Evolutionary conservation across 2,797 vertebrate species (phyloP), one percentile per base, ranked within the genome.

Genomic region (Balearica regulorum): DNA sequence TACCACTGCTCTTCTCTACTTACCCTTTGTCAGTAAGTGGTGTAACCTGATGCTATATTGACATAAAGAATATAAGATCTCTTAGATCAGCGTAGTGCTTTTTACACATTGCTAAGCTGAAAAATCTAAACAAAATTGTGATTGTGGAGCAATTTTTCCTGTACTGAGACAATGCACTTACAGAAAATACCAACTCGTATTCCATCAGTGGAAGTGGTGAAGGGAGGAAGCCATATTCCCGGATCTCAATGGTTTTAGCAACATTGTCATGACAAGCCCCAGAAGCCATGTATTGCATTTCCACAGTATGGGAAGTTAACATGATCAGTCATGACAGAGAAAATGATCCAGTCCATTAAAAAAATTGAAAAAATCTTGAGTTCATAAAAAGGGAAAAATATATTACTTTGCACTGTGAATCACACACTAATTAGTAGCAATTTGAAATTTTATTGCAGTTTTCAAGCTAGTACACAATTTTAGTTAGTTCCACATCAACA

Each of bases 11-110:
- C 72, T 91, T 95, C 95, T 91, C 81, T 87, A 75, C 94, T 89
- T 82, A 91, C 69, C 88, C 94, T 96, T 81, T 94, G 89, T 76
- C 92, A 95, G 78, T 86, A 89, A 90, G 85, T 29, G 76, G 48
- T 83, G 96, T 43, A 97, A 89, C 51, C 78, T 96, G 62, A 94
- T 93, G 82, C 96, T 35, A 94, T 2, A 87, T 28, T 94, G 83
- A 94, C 91, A 96, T 39, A 96, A 94, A 70, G 94, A 97, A 80
- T 24, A 82, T 87, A 87, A 96, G 83, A 96, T 86, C 93, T 86
- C 93, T 96, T 95, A 97, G 19, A 96, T 94, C 68, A 90, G 87
- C 57, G 89, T 26, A 85, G 65, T 95, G 80, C 83, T 92, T 96
- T 95, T 94, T 87, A 94, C 93, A 94, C 83, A 91, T 55, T n/a